Base-by-base conservation (phyloP, 2,113 vertebrate species). In the Brachyhypopomus gauderio region DNA sequence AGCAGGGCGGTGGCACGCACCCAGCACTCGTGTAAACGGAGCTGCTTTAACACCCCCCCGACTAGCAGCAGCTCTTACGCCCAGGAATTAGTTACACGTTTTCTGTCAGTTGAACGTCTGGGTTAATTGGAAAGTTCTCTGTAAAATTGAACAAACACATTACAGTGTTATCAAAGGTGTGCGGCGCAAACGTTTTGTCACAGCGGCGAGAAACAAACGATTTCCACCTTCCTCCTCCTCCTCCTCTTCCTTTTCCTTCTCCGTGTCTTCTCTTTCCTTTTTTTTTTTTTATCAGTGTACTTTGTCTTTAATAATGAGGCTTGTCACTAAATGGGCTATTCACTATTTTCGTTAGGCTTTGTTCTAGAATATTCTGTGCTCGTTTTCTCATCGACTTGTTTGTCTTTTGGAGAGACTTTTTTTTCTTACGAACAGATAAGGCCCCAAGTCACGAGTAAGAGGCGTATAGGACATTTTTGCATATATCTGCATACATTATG, bases 131-230 rank as follows among this genome's bases (percentile, higher is more conserved):
- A 14, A 6, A 55, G n/a, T 52, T 23, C 70, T 25, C 16, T 58
- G 8, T 41, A 58, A 17, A 56, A 25, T 25, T 23, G 52, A 16
- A 25, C 45, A n/a, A 23, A 4, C 36, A 5, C 64, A 17, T 60
- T 60, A 17, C 67, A 75, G 38, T 64, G 71, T 76, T 38, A 69
- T 75, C 70, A 27, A 58, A 59, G 77, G 60, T 22, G 78, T 73
- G 82, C 75, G 25, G 12, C 41, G 86, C 94, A 93, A 96, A 94
- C 93, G 93, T 97, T 97, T 96, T 96, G 93, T 95, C 95, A 96
- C 95, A 95, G 95, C 95, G 91, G 92, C 38, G 78, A 82, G 93
- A 92, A 91, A 93, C 92, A 90, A 91, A 91, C 89, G 78, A 86
- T 89, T 80, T 71, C 34, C 78, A 63, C 59, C 19, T 71, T 75